These are phyloP conservation scores for Anorthoa munda DNA, from an alignment of 2,888 invertebrate genomes.

Conservation along the genomic window DNA sequence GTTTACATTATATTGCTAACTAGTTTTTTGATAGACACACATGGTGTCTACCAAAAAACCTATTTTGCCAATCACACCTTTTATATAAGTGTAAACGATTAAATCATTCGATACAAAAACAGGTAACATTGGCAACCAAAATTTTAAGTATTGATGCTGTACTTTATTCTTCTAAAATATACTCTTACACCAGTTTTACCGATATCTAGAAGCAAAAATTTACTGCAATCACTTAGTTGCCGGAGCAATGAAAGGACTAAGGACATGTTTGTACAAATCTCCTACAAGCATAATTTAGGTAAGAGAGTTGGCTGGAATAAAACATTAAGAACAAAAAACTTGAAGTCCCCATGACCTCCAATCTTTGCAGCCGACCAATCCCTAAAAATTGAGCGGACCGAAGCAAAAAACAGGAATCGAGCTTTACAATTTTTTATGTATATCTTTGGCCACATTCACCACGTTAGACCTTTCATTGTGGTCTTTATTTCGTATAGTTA, in stretches of 20 bases:
- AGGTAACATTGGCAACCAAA: slow-evolving; percentile 3
- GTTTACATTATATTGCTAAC: neutral
- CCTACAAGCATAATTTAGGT: slow-evolving; percentile 11
- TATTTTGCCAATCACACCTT: neutral
- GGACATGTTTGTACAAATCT: slow-evolving; percentile 8
- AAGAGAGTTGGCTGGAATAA: slow-evolving; percentile 34
- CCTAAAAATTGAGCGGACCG: slow-evolving; percentile 34
- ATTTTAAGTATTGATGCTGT: neutral
- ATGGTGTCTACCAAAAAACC: too few relatives aligned
- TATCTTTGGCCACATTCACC: slow-evolving; percentile 25
- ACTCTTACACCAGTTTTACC: neutral
- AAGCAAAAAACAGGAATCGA: slow-evolving; percentile 35
- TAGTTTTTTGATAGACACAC: neutral
- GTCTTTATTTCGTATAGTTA: neutral
- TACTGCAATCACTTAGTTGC: neutral
- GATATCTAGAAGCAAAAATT: neutral
- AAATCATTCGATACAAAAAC: slow-evolving; percentile 13
- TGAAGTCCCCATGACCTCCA: slow-evolving; percentile 38
- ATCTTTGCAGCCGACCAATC: slow-evolving; percentile 43
- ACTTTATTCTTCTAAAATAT: neutral
- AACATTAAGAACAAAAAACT: slow-evolving; percentile 34
- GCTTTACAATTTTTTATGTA: slow-evolving; percentile 16
- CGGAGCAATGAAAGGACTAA: neutral
- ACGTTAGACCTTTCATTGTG: slow-evolving; percentile 8
- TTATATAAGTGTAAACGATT: slow-evolving; percentile 6